Base-by-base conservation (phyloP, 2,113 vertebrate genomes). In the Microtus montanus region DNA sequence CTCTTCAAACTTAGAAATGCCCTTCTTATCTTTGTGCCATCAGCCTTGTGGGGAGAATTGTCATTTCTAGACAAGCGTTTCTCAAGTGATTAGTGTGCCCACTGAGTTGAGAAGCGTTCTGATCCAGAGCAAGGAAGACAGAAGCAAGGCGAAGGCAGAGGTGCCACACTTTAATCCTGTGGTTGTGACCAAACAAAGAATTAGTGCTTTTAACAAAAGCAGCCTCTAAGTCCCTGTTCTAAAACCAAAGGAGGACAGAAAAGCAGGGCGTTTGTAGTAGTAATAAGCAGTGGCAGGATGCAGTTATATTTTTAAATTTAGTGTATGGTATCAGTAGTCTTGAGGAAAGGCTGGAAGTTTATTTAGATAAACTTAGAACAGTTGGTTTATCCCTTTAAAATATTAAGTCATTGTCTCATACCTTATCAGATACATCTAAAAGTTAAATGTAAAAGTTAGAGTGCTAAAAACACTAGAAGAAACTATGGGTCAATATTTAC, bases 381-480 rank as follows among this genome's bases (percentile, higher is more conserved):
- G 0, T 90, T 90, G 83, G 44, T 61, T 85, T 94, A 91, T 15
- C 44, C 79, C 44, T 77, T 88, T 38, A 74, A 77, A 71, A 87
- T 80, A 82, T 17, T 85, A 86, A 38, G 38, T 70, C 15, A 49
- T 3, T 86, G 19, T 33, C 9, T 91, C n/a, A 73, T 75, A 47
- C 20, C 49, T 90, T 41, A 84, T n/a, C 14, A 64, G 87, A 26
- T 73, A 85, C 90, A 47, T 84, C 14, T 79, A 90, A 93, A 92
- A 89, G 74, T 82, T 77, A 95, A 89, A 83, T 82, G 20, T 89
- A 92, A 73, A 82, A 89, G 52, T 41, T 89, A n/a, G 74, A 87
- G 58, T 68, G 41, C 68, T 41, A 87, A 91, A 61, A 87, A 92
- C 52, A 85, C 64, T 95, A 88, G 49, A 78, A 91, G 94, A 90